Conservation (phyloP, 2,113 vertebrate genomes). For the Canis aureus region DNA sequence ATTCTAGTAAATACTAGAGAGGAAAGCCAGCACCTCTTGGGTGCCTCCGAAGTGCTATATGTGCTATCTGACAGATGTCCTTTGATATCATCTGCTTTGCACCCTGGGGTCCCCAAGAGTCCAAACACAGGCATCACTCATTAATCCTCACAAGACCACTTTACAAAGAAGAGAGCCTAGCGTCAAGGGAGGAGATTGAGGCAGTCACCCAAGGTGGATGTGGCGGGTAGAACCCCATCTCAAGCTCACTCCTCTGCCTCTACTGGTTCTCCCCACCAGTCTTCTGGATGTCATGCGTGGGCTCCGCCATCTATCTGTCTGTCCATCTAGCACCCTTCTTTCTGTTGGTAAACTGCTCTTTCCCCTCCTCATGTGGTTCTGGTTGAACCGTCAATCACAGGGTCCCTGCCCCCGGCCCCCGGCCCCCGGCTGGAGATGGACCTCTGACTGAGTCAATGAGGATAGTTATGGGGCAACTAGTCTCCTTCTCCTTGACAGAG, state of each 20-base stretch:
- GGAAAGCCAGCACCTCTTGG: neutral
- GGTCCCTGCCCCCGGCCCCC: neutral
- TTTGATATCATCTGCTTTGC: neutral
- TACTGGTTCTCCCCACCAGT: neutral
- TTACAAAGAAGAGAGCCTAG: neutral
- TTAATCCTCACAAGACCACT: neutral
- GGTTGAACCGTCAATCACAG: neutral
- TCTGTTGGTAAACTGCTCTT: neutral
- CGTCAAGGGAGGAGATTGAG: neutral
- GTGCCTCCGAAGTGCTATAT: neutral
- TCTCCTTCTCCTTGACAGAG: neutral
- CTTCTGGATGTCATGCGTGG: neutral
- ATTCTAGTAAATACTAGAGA: neutral
- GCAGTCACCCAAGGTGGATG: fast-evolving
- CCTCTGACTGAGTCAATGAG: neutral
- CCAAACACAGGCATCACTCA: neutral
- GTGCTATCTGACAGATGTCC: neutral
- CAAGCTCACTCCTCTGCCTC: neutral
- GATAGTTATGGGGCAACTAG: neutral
- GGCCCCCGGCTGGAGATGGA: neutral
- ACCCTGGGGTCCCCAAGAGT: neutral
- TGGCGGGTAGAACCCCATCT: neutral
- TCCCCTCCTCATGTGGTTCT: neutral
- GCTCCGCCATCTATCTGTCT: neutral
- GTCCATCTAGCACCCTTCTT: neutral